phyloP scores from a whole-genome alignment of 2,113 vertebrate species.

The Calyptomena viridis region DNA sequence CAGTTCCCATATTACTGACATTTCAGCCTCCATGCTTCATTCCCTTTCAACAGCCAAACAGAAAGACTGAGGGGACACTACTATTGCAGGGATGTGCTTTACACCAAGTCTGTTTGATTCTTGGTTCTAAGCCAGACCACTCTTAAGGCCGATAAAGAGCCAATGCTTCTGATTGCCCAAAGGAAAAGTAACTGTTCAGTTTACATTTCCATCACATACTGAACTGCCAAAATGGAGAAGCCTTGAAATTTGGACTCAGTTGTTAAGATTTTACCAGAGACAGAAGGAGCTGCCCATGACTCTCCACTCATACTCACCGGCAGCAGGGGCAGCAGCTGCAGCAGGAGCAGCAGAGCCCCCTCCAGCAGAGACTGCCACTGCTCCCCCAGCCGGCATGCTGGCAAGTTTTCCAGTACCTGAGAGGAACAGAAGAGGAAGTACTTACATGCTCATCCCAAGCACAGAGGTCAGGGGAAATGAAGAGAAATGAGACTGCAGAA shows the following conservation, averaged over 20 bases:
- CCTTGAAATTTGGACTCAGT: neutral
- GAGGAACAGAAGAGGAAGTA: neutral
- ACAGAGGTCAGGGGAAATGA: neutral
- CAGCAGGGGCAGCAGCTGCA: slow-evolving; percentile 76
- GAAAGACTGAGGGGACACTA: neutral
- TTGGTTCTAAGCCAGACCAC: neutral
- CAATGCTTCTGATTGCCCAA: neutral
- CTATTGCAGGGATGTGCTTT: neutral
- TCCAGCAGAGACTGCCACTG: slow-evolving; percentile 80
- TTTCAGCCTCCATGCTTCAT: neutral
- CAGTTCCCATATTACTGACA: neutral
- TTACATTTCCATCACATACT: neutral
- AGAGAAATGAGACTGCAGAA: neutral
- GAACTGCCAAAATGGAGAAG: neutral
- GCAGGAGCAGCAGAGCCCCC: slow-evolving; percentile 82
- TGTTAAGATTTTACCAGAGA: neutral
- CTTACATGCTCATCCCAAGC: neutral
- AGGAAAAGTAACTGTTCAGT: neutral
- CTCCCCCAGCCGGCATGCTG: slow-evolving; percentile 87
- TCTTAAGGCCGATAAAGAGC: neutral
- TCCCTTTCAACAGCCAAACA: neutral
- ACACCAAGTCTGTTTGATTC: neutral
- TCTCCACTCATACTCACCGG: slow-evolving; percentile 45
- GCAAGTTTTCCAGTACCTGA: slow-evolving; percentile 90
- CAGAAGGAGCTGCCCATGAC: accelerated